Evolutionary conservation across 2,797 vertebrate genomes (phyloP), one percentile per base, ranked within the genome.

Genomic region (Gallirallus australis): DNA sequence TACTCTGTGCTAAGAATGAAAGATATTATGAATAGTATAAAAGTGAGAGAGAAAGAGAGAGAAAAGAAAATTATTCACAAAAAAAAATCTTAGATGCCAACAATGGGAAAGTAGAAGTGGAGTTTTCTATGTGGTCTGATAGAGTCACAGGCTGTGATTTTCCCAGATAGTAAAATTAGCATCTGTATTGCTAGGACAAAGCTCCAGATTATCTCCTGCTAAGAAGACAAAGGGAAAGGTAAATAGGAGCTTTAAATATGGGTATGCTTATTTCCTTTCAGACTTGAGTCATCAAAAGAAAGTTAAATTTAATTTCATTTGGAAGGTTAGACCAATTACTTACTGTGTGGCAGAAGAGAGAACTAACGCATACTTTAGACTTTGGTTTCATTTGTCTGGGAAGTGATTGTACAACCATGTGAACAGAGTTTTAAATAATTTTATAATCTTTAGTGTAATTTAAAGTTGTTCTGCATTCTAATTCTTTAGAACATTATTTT

Each of bases 281-380:
- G 40, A 66, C 23, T 72, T 72, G 77, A 94, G 27, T 88, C 77
- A 90, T 88, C 89, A 94, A 89, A 96, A 86, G 72, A 84, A 91
- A 91, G n/a, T 57, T 82, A 95, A 93, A 93, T 87, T 94, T 91
- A 86, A 86, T 94, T 95, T 90, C 24, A 66, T 88, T 83, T 91
- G 33, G 8, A 53, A 94, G 42, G 48, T 89, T 91, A 84, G 42
- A 66, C 31, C 70, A 91, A 89, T 94, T 96, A 86, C 56, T 64
- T 96, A 86, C 56, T 64, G 14, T 37, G 79, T 89, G 66, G 27
- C 77, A 91, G 66, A 79, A 90, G 33, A 79, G 31, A 87, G 27
- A n/a, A 7, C n/a, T 78, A 90, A 72, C 0, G 1, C 30, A 19
- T 77, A 35, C 68, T 82, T 86, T 48, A 73, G 35, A 50, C 39